Percentiles rank a stretch among this genome's conserved stretches.
These are phyloP conservation scores for Leptodactylus fallax DNA, from an alignment of 2,797 vertebrate species.

Conservation along the genomic window DNA sequence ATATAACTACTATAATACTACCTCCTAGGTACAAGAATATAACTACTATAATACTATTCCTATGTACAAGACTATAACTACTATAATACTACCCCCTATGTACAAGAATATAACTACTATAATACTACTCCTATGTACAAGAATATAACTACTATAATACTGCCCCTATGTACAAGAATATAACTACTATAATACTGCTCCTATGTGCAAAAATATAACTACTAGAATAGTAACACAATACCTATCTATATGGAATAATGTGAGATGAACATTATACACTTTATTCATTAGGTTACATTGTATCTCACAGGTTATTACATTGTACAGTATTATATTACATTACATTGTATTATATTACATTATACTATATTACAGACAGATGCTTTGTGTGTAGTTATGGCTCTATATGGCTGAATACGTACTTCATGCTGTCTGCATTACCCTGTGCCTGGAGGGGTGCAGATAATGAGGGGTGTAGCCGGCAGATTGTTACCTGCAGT, in stretches of 20 bases:
- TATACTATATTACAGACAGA: neutral
- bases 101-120: slow-evolving; percentile 11
- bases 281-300: neutral
- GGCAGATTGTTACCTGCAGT: too few species aligned
- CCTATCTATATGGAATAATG: neutral
- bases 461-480: too few species aligned
- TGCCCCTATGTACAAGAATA: neutral
- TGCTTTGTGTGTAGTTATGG: neutral
- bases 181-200: too few species aligned
- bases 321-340: too few species aligned
- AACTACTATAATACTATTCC: too few species aligned
- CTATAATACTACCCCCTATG: neutral
- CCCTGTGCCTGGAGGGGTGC: too few species aligned
- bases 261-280: neutral
- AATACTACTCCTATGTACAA: neutral
- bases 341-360: neutral
- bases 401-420: neutral
- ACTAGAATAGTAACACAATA: neutral
- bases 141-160: neutral
- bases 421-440: too few species aligned
- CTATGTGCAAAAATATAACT: neutral
- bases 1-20: neutral
- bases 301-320: too few species aligned
- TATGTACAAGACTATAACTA: neutral
- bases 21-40: neutral